Evolutionary conservation across 2,888 invertebrate species (phyloP).

Genomic region (Polydrusus cervinus): DNA sequence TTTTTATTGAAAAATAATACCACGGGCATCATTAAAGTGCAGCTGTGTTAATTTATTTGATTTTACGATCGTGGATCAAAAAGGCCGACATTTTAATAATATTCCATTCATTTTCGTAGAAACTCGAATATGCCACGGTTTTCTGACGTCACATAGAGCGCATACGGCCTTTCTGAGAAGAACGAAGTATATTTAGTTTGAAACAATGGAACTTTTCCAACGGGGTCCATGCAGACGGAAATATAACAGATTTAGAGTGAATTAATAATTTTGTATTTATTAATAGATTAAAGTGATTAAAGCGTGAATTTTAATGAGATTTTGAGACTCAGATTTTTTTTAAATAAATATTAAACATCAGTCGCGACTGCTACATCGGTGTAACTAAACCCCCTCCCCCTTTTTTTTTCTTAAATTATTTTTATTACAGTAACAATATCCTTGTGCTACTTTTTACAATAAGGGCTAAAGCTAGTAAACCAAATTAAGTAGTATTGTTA

Average conservation of each 20-base stretch:
- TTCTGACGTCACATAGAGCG: slow-evolving; percentile 53
- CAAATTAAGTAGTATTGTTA: too few species aligned
- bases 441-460: too few species aligned
- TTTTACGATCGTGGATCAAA: slow-evolving; percentile 65
- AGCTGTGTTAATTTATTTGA: slow-evolving; percentile 63
- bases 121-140: slow-evolving; percentile 56
- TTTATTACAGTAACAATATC: too few species aligned
- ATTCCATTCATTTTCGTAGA: slow-evolving; percentile 63
- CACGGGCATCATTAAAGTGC: slow-evolving; percentile 59
- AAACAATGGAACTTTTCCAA: slow-evolving; percentile 38
- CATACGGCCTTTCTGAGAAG: slow-evolving; percentile 56
- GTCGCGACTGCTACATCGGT: too few species aligned
- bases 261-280: background rate
- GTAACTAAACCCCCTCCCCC: too few species aligned
- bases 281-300: background rate
- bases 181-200: slow-evolving; percentile 44
- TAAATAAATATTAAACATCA: too few species aligned
- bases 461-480: too few species aligned
- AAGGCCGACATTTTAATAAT: slow-evolving; percentile 63
- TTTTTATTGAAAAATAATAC: slow-evolving; percentile 62
- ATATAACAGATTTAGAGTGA: background rate
- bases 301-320: background rate
- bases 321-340: too few species aligned
- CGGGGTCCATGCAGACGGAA: background rate
- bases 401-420: too few species aligned